Evolutionary conservation across 2,888 invertebrate species (phyloP).

Genomic region (Campoplex nolae): DNA sequence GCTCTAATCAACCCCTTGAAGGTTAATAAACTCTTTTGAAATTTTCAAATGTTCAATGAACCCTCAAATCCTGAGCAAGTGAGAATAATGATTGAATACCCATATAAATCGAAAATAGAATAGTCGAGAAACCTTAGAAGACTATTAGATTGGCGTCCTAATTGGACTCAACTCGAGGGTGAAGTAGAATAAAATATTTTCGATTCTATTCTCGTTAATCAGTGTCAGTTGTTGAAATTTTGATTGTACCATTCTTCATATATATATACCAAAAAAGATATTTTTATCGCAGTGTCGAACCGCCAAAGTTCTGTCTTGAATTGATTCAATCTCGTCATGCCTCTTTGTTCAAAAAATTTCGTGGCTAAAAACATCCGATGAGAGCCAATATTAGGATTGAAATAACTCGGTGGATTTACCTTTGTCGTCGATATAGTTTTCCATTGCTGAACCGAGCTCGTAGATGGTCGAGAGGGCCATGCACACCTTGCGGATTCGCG

Average conservation of each 20-base stretch:
- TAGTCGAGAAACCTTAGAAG: not conserved
- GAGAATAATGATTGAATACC: not conserved
- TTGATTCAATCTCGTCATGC: not conserved
- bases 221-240: not conserved
- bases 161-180: not conserved
- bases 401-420: constrained; percentile 76
- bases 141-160: not conserved
- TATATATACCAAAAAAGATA: not conserved
- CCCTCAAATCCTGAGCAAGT: not conserved
- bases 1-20: too few relatives aligned
- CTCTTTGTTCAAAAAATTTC: not conserved
- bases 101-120: not conserved
- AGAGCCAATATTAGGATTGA: not conserved
- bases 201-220: not conserved
- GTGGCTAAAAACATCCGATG: not conserved
- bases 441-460: constrained; percentile 88
- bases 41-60: not conserved
- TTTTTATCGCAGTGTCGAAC: too few relatives aligned
- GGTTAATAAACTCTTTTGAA: not conserved
- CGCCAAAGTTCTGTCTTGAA: not conserved
- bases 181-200: not conserved
- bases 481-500: constrained; percentile 88
- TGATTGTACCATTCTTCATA: not conserved
- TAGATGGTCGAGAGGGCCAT: constrained; percentile 89
- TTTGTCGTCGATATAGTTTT: constrained; percentile 86